Conservation (phyloP, 2,113 vertebrate genomes). For the Notiomystis cincta region DNA sequence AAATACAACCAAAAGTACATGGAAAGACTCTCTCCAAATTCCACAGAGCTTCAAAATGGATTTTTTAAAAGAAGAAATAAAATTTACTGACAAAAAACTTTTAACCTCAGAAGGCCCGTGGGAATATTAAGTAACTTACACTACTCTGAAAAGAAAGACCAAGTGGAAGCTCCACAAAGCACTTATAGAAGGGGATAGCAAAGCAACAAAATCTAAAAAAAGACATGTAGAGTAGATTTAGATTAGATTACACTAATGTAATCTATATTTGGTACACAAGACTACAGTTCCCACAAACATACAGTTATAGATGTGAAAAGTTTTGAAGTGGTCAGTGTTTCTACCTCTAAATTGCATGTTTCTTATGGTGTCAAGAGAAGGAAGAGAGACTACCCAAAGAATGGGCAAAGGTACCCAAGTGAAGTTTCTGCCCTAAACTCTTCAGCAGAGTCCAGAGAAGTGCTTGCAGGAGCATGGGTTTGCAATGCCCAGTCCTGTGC, state of each 20-base stretch:
- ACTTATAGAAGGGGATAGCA: neutral
- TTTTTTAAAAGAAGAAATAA: conserved; percentile 20
- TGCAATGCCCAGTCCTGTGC: neutral
- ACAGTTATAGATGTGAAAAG: neutral
- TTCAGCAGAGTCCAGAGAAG: neutral
- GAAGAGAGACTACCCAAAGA: neutral
- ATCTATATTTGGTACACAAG: neutral
- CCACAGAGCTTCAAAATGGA: conserved; percentile 22
- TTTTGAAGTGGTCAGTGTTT: neutral
- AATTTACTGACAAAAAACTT: neutral
- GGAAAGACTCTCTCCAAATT: conserved; percentile 32
- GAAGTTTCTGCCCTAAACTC: neutral
- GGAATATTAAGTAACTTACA: neutral
- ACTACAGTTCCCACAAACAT: neutral
- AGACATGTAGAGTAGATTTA: neutral
- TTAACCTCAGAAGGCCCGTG: neutral
- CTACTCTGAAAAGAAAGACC: neutral
- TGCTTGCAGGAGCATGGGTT: neutral
- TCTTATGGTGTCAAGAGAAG: neutral
- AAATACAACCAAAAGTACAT: conserved; percentile 32
- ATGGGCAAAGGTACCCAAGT: neutral
- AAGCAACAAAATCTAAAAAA: neutral
- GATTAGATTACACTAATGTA: neutral
- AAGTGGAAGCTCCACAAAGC: neutral
- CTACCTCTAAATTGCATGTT: neutral